Base-by-base conservation (phyloP, 1,140 invertebrate species). In the Phymorhynchus buccinoides region DNA sequence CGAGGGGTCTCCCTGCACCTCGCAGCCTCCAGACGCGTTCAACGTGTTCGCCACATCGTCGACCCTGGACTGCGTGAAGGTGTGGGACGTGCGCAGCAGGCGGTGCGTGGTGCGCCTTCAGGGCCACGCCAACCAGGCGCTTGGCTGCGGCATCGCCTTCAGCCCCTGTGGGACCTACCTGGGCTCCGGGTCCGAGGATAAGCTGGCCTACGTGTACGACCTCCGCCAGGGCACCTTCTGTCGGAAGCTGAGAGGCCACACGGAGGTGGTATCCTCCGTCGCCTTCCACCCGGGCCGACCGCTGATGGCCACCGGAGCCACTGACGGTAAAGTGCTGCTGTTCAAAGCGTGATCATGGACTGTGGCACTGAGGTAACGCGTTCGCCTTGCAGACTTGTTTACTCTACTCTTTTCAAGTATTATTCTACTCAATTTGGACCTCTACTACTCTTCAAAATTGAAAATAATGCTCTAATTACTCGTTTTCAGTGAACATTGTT, bases 31-130 rank as follows among this genome's bases (percentile, higher is more conserved):
- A 12, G 80, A 85, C 30, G 91, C 91, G n/a, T 93, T 93, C 87
- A 91, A 94, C 86, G 86, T 94, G 42, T 93, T 94, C 89, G 83
- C 92, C 0, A 93, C 93, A 9, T 87, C 91, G 35, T 89, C 93
- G 32, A 90, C 89, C 9, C 87, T 89, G 48, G 93, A 94, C 86
- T 91, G 92, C 52, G 91, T 94, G 30, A 94, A 94, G 88, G 78
- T 94, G 48, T 94, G 94, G 94, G 94, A 94, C 85, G 80, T 94
- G 9, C 88, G 94, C 85, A 91, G 90, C 30, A 91, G 92, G 83
- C 89, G 91, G 32, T 93, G 91, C 90, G 90, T 93, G 0, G 87
- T 89, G 18, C 78, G 88, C 56, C 91, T 91, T 86, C 90, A 92
- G 84, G 91, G 91, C 39, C 93, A 93, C 82, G 16, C 87, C 32